Evolutionary conservation across 1,140 invertebrate genomes (phyloP).

Genomic region (Cepaea nemoralis): DNA sequence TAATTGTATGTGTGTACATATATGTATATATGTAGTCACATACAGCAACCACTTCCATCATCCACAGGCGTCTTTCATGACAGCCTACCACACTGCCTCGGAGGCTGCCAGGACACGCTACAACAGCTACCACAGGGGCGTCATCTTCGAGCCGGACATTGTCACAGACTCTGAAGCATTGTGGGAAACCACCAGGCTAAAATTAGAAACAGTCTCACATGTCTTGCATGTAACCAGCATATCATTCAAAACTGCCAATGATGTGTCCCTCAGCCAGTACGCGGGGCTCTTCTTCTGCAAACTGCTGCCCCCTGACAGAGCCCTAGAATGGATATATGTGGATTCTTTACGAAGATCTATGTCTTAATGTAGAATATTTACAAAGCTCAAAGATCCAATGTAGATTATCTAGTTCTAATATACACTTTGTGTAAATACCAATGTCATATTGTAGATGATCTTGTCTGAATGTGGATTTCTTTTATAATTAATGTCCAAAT

Average conservation of each 20-base stretch:
- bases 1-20: too few species aligned
- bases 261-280: slow-evolving; percentile 3
- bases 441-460: too few species aligned
- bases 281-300: slow-evolving; percentile 44
- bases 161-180: slow-evolving; percentile 36
- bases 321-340: slow-evolving; percentile 50
- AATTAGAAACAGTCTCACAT: slow-evolving; percentile 23
- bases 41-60: too few species aligned
- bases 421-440: too few species aligned
- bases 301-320: slow-evolving; percentile 42
- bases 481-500: too few species aligned
- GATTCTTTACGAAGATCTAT: slow-evolving; percentile 36
- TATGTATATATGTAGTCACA: too few species aligned
- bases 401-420: too few species aligned
- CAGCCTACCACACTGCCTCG: slow-evolving; percentile 44
- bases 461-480: too few species aligned
- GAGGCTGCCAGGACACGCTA: slow-evolving; percentile 33
- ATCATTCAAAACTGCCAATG: slow-evolving; percentile 36
- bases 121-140: slow-evolving; percentile 34
- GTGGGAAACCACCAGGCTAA: slow-evolving; percentile 39
- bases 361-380: background rate
- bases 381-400: too few species aligned
- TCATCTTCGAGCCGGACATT: slow-evolving; percentile 42
- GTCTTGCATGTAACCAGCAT: slow-evolving; percentile 43
- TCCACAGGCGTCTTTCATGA: slow-evolving; percentile 41